phyloP scores from a whole-genome alignment of 2,113 vertebrate genomes.

The Mastomys natalensis region DNA sequence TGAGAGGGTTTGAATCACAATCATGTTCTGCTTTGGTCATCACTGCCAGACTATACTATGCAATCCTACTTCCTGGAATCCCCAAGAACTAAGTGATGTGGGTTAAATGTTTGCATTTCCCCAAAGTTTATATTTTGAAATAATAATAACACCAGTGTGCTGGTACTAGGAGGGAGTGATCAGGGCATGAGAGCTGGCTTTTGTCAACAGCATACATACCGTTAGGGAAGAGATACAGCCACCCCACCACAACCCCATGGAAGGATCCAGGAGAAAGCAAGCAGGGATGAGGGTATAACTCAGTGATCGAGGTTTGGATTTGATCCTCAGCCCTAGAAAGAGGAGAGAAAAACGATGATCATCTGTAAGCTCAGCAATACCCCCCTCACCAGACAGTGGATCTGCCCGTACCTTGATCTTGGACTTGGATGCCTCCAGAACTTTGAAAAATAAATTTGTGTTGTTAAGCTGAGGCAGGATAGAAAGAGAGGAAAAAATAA shows the following conservation, averaged over 20 bases:
- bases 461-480: neutral
- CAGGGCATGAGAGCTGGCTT: too few relatives aligned
- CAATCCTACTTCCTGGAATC: neutral
- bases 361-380: neutral
- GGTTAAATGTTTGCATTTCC: neutral
- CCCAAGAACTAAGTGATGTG: neutral
- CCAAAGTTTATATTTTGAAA: neutral
- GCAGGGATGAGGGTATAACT: neutral
- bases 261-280: neutral
- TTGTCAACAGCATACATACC: neutral
- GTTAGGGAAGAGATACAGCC: neutral
- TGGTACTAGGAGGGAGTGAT: neutral
- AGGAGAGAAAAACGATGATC: too few relatives aligned
- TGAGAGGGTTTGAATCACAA: too few relatives aligned
- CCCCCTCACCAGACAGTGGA: neutral
- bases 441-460: neutral
- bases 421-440: too few relatives aligned
- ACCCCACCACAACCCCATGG: accelerated
- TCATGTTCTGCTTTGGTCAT: neutral
- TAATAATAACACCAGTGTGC: neutral
- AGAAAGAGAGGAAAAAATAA: neutral
- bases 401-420: neutral
- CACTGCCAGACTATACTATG: neutral
- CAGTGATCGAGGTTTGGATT: neutral
- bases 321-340: neutral